Base-by-base conservation (phyloP, 1,140 invertebrate species). In the Rhagoletis pomonella region DNA sequence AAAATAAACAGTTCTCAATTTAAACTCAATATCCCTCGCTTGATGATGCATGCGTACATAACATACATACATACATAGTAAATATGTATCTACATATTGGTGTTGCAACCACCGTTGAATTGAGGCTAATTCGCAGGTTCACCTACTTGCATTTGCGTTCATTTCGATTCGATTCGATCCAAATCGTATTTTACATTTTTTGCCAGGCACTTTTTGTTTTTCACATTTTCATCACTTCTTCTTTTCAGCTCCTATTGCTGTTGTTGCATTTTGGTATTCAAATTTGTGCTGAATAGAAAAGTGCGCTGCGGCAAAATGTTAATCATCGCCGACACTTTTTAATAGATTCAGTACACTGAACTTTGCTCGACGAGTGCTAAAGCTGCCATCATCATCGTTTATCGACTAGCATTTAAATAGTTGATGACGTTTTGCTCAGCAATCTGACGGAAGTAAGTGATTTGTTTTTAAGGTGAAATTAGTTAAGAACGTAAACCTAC, bases 311-410 rank as follows among this genome's bases (percentile, higher is more conserved):
- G 67, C 67, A 73, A 73, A 73, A 73, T 73, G 67, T 73, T 73
- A 73, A 73, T 73, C 67, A 67, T 67, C 29, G 39, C n/a, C 67
- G 67, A 73, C 67, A 73, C 67, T 42, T 73, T 47, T 73, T 5
- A 73, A 73, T 73, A 47, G 67, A 73, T 73, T 73, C 67, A 73
- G 67, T 73, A 73, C 67, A 73, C 67, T 73, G 67, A 73, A 73
- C 67, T 73, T 73, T 73, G 14, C 67, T 73, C 4, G 42, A 39
- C 44, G 3, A 14, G 14, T 44, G 42, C 67, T 47, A 44, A 47
- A 73, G 42, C 67, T 47, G 44, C 42, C 67, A 73, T 73, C 67
- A 73, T 17, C 67, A 73, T 73, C 67, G 44, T 73, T 73, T 73
- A 42, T 73, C 17, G 67, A 73, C 44, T 42, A 29, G 67, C 3